These are phyloP conservation scores for Tetranychus urticae DNA, from an alignment of 1,140 invertebrate genomes.

Conservation along the genomic window DNA sequence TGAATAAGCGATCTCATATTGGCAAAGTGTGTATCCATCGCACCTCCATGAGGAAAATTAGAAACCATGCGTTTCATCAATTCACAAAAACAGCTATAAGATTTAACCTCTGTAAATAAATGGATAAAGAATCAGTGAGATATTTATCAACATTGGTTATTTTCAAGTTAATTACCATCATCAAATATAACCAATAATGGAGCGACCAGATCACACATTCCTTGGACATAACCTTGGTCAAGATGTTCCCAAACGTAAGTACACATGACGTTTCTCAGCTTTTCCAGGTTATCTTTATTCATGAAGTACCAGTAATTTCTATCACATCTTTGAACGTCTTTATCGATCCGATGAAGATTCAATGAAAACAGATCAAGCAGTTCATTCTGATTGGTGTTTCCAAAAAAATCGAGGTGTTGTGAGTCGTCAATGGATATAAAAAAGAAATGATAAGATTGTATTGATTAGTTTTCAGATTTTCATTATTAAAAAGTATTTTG, in stretches of 20 bases:
- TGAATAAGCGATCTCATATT: constrained; percentile 58
- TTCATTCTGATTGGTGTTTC: constrained; percentile 4
- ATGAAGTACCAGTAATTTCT: constrained; percentile 73
- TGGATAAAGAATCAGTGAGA: not conserved
- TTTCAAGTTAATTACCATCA: constrained; percentile 30
- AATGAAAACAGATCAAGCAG: constrained; percentile 61
- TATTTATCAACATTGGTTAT: not conserved
- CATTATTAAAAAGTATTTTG: not conserved
- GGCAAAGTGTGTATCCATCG: constrained; percentile 82
- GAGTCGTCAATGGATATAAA: not conserved
- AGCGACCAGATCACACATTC: constrained; percentile 85
- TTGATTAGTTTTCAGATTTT: too few relatives aligned
- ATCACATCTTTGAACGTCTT: constrained; percentile 84
- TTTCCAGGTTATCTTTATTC: constrained; percentile 59
- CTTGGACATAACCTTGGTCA: constrained; percentile 66
- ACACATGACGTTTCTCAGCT: constrained; percentile 85
- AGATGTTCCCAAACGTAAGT: constrained; percentile 89
- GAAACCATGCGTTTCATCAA: constrained; percentile 68
- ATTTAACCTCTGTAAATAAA: constrained; percentile 40
- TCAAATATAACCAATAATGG: constrained; percentile 74
- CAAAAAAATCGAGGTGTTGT: not conserved
- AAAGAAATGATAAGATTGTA: not conserved
- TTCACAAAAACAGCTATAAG: constrained; percentile 69
- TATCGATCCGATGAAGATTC: constrained; percentile 81
- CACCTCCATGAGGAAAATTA: constrained; percentile 77